Evolutionary conservation across 2,888 invertebrate genomes (phyloP), one percentile per base, ranked within the genome.

Genomic region (Stictocephala bisonia): DNA sequence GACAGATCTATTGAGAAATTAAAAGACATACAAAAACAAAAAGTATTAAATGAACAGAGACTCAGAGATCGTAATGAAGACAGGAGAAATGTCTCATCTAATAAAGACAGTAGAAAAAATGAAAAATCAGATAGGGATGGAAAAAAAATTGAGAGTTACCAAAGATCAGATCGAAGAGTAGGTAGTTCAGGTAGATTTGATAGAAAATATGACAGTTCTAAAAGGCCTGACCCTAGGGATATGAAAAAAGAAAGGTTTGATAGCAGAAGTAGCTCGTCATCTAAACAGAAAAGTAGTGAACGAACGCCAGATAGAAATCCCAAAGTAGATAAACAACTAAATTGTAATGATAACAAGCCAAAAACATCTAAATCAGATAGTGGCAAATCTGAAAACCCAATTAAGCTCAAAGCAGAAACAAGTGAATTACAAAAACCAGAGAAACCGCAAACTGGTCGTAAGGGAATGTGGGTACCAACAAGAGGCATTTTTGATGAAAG

Each of bases 1-100:
- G 64, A 73, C 24, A 70, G 84, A 77, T 48, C 76, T 76, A 68
- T 78, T 85, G 77, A 83, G 82, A 74, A 81, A 81, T 15, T 83
- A 81, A 74, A 75, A 78, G 58, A 74, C 0, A 82, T 82, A 35
- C 81, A 81, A 2, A 79, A 81, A 53, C 56, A 44, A 27, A 58
- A 48, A 27, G 22, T 44, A 18, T 60, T 41, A 78, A 81, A 27
- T 75, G 81, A 29, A 79, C 80, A 64, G 74, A 48, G 53, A 44
- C 53, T 66, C n/a, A 66, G 27, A 51, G 29, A 51, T 44, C 44
- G 29, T 15, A 56, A 74, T 48, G 73, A 71, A 53, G 13, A 50
- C 13, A 22, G 73, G 15, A 15, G 48, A 22, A 56, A 53, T n/a
- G 26, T 26, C 44, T 26, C 22, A 15, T 29, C 2, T 2, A 44